These are phyloP conservation scores for Brachypteracias leptosomus DNA, from an alignment of 2,113 vertebrate species.

Conservation along the genomic window DNA sequence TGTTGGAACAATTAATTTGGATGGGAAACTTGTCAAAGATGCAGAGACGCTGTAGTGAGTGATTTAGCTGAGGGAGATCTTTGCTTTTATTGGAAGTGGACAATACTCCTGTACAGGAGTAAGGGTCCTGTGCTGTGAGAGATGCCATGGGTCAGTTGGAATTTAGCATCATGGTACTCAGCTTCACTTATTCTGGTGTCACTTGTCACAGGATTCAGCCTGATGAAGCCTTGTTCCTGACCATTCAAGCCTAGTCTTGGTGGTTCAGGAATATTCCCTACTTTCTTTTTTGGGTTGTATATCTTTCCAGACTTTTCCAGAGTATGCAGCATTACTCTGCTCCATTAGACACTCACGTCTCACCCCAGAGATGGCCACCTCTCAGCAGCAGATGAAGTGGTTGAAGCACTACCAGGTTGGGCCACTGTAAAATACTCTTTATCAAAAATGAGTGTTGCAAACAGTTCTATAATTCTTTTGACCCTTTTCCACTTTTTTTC, in stretches of 20 bases:
- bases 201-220: fast-evolving
- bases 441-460: neutral
- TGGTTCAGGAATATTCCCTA: neutral
- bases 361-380: neutral
- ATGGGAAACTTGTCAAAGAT: neutral
- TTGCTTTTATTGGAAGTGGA: neutral
- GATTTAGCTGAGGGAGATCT: neutral
- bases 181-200: too few species aligned
- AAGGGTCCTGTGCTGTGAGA: neutral
- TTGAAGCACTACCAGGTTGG: neutral
- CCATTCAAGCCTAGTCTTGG: fast-evolving
- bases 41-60: neutral
- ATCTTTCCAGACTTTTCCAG: neutral
- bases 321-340: fast-evolving
- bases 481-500: neutral
- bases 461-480: neutral
- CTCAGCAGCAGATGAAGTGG: neutral
- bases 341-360: fast-evolving
- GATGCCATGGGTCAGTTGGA: neutral
- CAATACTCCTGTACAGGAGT: fast-evolving
- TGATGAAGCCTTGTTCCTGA: neutral
- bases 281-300: neutral
- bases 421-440: neutral
- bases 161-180: neutral
- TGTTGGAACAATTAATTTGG: fast-evolving